phyloP scores from a whole-genome alignment of 2,888 invertebrate genomes.

The Linyphia triangularis region DNA sequence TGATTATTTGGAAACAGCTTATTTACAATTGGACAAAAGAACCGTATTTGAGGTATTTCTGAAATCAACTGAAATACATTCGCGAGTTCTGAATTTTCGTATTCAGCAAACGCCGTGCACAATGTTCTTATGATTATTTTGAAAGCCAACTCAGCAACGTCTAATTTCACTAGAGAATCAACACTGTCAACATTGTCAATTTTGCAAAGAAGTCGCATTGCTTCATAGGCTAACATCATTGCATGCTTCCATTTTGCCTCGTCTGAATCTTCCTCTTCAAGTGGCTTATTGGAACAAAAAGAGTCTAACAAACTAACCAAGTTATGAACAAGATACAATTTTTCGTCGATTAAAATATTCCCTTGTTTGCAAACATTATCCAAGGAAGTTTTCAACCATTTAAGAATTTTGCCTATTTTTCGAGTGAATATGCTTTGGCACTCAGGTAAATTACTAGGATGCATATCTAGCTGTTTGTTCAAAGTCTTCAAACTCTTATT shows the following conservation, averaged over 20 bases:
- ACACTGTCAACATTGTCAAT: conserved; percentile 26
- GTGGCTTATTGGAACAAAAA: not conserved
- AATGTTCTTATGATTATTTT: conserved; percentile 42
- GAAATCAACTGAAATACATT: conserved; percentile 26
- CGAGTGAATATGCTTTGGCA: conserved; percentile 47
- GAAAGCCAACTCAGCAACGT: conserved; percentile 37
- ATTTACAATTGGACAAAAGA: conserved; percentile 39
- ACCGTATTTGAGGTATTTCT: conserved; percentile 35
- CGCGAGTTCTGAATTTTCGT: conserved; percentile 26
- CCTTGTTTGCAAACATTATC: conserved; percentile 19
- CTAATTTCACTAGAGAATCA: conserved; percentile 36
- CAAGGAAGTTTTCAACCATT: conserved; percentile 54
- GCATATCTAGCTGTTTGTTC: not conserved
- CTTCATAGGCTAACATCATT: conserved; percentile 32
- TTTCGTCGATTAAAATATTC: conserved; percentile 8
- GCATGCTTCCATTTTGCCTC: not conserved
- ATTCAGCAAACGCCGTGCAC: conserved; percentile 32
- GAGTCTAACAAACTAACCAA: conserved; percentile 14
- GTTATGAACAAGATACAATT: conserved; percentile 9
- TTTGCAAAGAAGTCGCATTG: conserved; percentile 5
- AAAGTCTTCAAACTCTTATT: conserved; percentile 19
- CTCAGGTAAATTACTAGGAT: conserved; percentile 29
- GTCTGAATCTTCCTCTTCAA: not conserved
- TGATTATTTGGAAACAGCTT: conserved; percentile 32
- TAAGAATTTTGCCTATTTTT: conserved; percentile 41